phyloP scores from a whole-genome alignment of 2,888 invertebrate species.

The Leptogaster cylindrica region DNA sequence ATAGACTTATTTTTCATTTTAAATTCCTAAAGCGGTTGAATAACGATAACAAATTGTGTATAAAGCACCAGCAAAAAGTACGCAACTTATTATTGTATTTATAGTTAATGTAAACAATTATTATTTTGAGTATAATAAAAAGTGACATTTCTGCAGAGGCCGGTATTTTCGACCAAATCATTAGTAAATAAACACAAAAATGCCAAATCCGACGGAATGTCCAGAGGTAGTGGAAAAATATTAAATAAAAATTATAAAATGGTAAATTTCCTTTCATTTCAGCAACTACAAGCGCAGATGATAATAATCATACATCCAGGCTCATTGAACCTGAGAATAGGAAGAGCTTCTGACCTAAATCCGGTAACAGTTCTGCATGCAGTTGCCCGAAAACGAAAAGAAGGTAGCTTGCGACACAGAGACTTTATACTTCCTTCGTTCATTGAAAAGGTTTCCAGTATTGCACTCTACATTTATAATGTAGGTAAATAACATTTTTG shows the following conservation, averaged over 20 bases:
- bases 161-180: no score
- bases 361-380: constrained; percentile 83
- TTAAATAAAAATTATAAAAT: background rate
- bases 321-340: constrained; percentile 86
- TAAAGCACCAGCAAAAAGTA: no score
- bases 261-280: constrained; percentile 52
- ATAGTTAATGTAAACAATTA: no score
- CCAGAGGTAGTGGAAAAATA: constrained; percentile 42
- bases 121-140: no score
- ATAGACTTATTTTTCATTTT: no score
- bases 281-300: constrained; percentile 78
- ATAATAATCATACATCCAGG: constrained; percentile 96
- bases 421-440: constrained; percentile 73
- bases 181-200: no score
- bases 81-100: no score
- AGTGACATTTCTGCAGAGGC: no score
- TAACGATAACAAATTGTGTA: no score
- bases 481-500: no score
- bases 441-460: constrained; percentile 66
- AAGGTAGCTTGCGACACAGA: constrained; percentile 65
- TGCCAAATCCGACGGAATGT: constrained; percentile 44
- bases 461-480: background rate
- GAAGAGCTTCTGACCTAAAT: constrained; percentile 86
- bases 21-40: no score
- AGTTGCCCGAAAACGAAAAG: constrained; percentile 55